Conservation (phyloP, 1,140 invertebrate genomes). For the Ooceraea biroi region DNA sequence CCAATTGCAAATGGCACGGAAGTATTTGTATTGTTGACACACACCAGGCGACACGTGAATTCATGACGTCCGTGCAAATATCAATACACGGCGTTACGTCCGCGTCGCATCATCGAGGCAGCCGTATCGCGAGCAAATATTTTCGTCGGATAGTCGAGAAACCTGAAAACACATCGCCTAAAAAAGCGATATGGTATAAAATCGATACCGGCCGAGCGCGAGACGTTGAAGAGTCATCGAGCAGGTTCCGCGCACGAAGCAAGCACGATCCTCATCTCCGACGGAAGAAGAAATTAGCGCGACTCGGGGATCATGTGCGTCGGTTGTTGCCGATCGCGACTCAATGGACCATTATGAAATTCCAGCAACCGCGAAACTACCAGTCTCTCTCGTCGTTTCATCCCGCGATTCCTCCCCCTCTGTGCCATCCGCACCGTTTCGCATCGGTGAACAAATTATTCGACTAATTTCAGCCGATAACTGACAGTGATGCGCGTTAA, state of each 20-base stretch:
- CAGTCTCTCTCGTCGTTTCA: slow-evolving; percentile 34
- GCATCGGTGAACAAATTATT: slow-evolving; percentile 60
- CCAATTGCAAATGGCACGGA: neutral
- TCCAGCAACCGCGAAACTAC: slow-evolving; percentile 43
- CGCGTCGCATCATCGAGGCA: too few species aligned
- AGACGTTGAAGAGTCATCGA: neutral
- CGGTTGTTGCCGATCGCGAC: slow-evolving; percentile 33
- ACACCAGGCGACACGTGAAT: neutral
- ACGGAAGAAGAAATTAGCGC: slow-evolving; percentile 13
- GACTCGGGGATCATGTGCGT: slow-evolving; percentile 3
- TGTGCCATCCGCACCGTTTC: slow-evolving; percentile 16
- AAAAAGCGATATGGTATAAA: neutral
- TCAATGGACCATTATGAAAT: slow-evolving; percentile 60
- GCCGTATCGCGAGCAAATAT: neutral
- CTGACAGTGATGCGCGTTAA: slow-evolving; percentile 63
- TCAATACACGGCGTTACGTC: neutral
- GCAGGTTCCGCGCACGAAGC: neutral
- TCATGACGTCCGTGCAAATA: neutral
- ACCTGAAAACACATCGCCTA: slow-evolving; percentile 4
- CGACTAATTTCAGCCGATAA: slow-evolving; percentile 66
- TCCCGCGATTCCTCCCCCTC: slow-evolving; percentile 25
- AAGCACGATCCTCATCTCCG: neutral
- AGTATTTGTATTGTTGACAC: neutral
- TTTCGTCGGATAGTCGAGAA: neutral
- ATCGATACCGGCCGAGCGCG: neutral